Base-by-base conservation (phyloP, 2,113 vertebrate species). In the Centropus unirufus region DNA sequence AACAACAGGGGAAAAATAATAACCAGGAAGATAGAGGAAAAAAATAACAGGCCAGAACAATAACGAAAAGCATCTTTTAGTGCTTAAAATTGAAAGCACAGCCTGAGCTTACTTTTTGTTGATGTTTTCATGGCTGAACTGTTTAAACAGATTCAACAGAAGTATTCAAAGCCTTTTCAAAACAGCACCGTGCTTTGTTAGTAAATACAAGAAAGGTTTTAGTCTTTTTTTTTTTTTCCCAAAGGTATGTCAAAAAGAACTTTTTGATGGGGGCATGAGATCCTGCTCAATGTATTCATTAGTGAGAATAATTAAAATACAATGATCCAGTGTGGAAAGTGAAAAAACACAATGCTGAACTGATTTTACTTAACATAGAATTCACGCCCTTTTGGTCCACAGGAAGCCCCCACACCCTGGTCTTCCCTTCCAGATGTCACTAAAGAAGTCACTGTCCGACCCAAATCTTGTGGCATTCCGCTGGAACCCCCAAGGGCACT, bases 331-430 rank as follows among this genome's bases (percentile, higher is more conserved):
- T 21, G 19, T 0, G 6, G 12, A 44, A 84, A 61, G 67, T 1
- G 0, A 14, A 21, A 36, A 63, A 42, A 30, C 4, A 9, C 1
- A 23, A 10, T 0, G 5, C 40, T n/a, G 23, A 59, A 11, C 32
- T 55, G 0, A 2, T n/a, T 79, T 51, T 61, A 20, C 15, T 34
- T 69, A 26, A 39, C 3, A 27, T 2, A 34, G 49, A 2, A 0
- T 47, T 47, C 0, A 1, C 17, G 30, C 4, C 26, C 23, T 10
- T 40, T 58, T 30, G 21, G 30, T 27, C 19, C 26, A 2, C 7
- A 1, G 11, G 40, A 54, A 58, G 20, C 39, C 26, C 9, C 6
- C 5, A 6, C 34, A n/a, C 52, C 3, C 34, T 1, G 4, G 16
- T 23, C 34, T 49, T 51, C 34, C 58, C 24, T 22, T 10, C 5